These are phyloP conservation scores for Ophion ellenae DNA, from an alignment of 2,888 invertebrate species.

Conservation along the genomic window DNA sequence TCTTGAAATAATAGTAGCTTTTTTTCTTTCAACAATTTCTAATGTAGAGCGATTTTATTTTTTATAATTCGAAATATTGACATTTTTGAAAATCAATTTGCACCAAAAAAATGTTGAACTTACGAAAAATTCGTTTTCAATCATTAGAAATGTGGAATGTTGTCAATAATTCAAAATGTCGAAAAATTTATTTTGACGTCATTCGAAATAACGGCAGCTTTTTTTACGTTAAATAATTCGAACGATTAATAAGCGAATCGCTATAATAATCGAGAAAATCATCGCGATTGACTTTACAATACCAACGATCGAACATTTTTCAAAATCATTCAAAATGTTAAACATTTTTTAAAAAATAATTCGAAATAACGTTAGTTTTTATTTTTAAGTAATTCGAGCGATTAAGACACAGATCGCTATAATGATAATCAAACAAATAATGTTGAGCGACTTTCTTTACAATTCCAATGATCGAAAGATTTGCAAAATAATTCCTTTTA, in stretches of 20 bases:
- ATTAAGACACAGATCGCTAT: no score
- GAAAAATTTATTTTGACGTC: not conserved
- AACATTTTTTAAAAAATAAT: not conserved
- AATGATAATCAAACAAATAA: not conserved
- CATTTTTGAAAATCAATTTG: no score
- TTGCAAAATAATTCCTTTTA: not conserved
- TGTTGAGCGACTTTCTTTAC: not conserved
- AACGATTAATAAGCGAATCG: not conserved
- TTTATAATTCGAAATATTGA: not conserved
- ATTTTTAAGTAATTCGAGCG: not conserved
- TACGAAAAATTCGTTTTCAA: not conserved
- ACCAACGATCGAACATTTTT: no score
- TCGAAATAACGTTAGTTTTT: not conserved
- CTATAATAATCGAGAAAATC: not conserved
- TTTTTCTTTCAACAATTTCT: not conserved
- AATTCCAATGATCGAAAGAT: no score
- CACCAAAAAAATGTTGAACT: no score
- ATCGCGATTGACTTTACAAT: not conserved
- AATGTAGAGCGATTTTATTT: not conserved
- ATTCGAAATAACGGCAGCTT: not conserved
- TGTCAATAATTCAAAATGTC: not conserved
- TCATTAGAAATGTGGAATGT: not conserved
- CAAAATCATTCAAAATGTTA: no score
- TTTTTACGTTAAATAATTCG: not conserved
- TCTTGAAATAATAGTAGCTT: not conserved